phyloP scores from a whole-genome alignment of 2,888 invertebrate species.

The Gnatocerus cornutus region DNA sequence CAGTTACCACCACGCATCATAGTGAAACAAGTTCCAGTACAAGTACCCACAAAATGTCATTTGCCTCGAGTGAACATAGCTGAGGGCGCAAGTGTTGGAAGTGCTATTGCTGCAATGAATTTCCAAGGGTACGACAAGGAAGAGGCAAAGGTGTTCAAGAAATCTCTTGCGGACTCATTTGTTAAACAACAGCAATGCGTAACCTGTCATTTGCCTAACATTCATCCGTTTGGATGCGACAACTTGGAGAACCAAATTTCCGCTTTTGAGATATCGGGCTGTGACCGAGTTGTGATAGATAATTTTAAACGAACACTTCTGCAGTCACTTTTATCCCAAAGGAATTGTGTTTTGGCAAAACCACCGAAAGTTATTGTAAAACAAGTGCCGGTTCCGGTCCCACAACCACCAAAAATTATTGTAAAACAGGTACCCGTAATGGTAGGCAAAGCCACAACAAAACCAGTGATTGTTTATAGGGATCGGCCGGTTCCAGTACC shows the following conservation, averaged over 20 bases:
- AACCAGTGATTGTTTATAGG: not conserved
- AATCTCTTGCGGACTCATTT: too few relatives aligned
- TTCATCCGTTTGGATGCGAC: not conserved
- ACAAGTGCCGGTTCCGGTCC: constrained; percentile 2
- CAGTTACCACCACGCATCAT: constrained; percentile 9
- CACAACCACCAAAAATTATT: not conserved
- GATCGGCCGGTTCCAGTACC: too few relatives aligned
- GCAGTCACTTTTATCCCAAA: too few relatives aligned
- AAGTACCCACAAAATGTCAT: constrained; percentile 1
- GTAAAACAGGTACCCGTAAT: not conserved
- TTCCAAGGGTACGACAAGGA: not conserved
- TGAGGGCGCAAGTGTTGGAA: too few relatives aligned
- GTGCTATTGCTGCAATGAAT: too few relatives aligned
- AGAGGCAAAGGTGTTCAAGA: too few relatives aligned
- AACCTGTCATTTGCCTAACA: too few relatives aligned
- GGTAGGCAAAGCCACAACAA: not conserved
- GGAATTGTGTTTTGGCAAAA: constrained; percentile 4
- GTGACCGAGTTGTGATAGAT: too few relatives aligned
- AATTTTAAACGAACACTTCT: too few relatives aligned
- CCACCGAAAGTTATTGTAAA: constrained; percentile 45
- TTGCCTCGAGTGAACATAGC: not conserved
- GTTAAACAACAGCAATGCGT: too few relatives aligned
- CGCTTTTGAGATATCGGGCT: too few relatives aligned
- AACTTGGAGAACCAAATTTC: constrained; percentile 9
- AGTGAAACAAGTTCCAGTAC: constrained; percentile 15